phyloP scores from a whole-genome alignment of 1,140 invertebrate genomes.

The Chelonus insularis region DNA sequence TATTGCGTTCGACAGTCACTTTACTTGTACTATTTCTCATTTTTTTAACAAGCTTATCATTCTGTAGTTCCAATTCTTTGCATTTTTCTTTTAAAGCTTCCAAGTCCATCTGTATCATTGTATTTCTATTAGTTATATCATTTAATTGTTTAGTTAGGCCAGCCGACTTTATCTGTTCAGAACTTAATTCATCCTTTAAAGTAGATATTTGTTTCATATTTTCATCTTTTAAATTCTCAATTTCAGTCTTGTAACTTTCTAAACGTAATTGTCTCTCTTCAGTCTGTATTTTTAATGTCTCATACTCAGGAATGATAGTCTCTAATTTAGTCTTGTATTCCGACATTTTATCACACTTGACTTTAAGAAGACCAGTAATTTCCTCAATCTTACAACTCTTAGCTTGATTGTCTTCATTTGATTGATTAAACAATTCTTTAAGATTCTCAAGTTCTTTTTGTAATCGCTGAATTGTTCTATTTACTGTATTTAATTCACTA shows the following conservation, averaged over 20 bases:
- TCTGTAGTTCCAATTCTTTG: constrained; percentile 26
- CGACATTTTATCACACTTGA: constrained; percentile 46
- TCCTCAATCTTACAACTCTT: constrained; percentile 39
- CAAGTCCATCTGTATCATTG: constrained; percentile 28
- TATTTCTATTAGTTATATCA: constrained; percentile 41
- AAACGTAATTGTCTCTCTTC: constrained; percentile 33
- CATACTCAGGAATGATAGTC: constrained; percentile 42
- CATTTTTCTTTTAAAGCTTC: constrained; percentile 34
- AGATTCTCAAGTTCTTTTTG: constrained; percentile 35
- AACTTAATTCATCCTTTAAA: constrained; percentile 38
- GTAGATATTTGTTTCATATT: constrained; percentile 29
- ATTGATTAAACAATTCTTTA: constrained; percentile 31
- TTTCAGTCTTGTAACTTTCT: constrained; percentile 44
- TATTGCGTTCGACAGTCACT: constrained; percentile 33
- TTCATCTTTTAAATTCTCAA: constrained; percentile 36
- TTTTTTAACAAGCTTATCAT: constrained; percentile 37
- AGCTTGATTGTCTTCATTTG: constrained; percentile 34
- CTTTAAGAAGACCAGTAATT: constrained; percentile 42
- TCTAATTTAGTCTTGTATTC: constrained; percentile 51
- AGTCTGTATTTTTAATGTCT: constrained; percentile 41
- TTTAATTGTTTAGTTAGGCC: constrained; percentile 40
- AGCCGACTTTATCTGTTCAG: constrained; percentile 33
- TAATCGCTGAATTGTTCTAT: constrained; percentile 31
- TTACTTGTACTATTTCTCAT: constrained; percentile 47
- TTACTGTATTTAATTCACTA: constrained; percentile 34